Base-by-base conservation (phyloP, 2,888 invertebrate species). In the Tinea semifulvella region DNA sequence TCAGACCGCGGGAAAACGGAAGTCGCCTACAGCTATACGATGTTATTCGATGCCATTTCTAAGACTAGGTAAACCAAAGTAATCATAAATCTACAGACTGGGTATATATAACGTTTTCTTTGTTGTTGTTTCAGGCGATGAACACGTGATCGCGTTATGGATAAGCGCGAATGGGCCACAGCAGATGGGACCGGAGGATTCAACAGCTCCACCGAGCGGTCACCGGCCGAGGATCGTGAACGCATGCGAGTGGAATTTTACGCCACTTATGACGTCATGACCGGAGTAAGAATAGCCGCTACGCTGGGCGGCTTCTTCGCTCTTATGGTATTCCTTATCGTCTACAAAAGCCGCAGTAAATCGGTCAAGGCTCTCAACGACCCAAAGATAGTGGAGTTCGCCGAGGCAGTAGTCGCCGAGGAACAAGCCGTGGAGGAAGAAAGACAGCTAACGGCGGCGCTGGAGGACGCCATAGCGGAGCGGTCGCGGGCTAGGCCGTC, bases 221-320 rank as follows among this genome's bases (percentile, higher is more conserved):
- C 74, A 51, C 68, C 68, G 52, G 45, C 61, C 3, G 75, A 80
- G 55, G 86, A 88, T 57, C 84, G 88, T 46, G 89, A 90, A 65
- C 85, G 87, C 59, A 84, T 88, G 58, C 88, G 89, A 60, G 84
- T 88, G 58, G 91, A 91, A 65, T 94, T 92, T 79, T 94, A 92
- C 83, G 89, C 90, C 58, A 92, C 93, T 26, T 96, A 96, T 77
- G 94, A 95, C 84, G 91, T 91, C 69, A 94, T 94, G 94, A 95
- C 94, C 58, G 95, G 95, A 53, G 88, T 95, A 52, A 87, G 94
- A 53, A 95, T 95, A 72, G 95, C 95, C 56, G 92, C 92, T 55
- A 95, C 95, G 2, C 83, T 96, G 44, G 94, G 94, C 58, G 93
- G 93, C 57, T 94, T 95, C 75, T 95, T 95, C 76, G 90, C 91